Base-by-base conservation (phyloP, 2,113 vertebrate species). In the Microcebus griseorufus region DNA sequence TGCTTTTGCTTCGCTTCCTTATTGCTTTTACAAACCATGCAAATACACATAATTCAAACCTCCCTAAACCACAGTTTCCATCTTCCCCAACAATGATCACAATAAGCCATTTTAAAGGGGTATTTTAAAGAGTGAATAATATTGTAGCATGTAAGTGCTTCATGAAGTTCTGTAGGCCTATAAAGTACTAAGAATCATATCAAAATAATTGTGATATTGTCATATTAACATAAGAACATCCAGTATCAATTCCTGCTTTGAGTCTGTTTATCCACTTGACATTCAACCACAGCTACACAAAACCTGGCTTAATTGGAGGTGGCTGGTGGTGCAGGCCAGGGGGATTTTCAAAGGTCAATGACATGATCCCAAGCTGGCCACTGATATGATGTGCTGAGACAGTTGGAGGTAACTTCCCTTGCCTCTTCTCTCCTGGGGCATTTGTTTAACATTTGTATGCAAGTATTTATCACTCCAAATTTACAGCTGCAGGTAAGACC, bases 301-400 rank as follows among this genome's bases (percentile, higher is more conserved):
- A 88, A 88, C 51, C 72, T 53, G 84, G 45, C 90, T 95, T 97
- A 90, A 90, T 55, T 96, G 88, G 90, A 88, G 90, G 80, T 88
- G 86, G 16, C 76, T 75, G 76, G 72, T 70, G 37, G 72, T 55
- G 3, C 37, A 91, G 90, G 48, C 60, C 34, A 0, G 17, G 65
- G 76, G 60, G 62, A 94, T 58, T 97, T 96, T 82, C 84, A 95
- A 96, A 97, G 92, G 84, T 97, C 93, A 97, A 22, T 10, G 42
- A 78, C 45, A 42, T 18, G 75, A 32, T 76, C 70, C 89, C 67
- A 85, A 89, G 67, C 39, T 55, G 79, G 64, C 55, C 89, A 78
- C 75, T 0, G 0, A 39, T 53, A 78, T 53, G 87, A 85, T 91
- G 95, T 62, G 51, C 70, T 80, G 22, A 64, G 88, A 88, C 69